phyloP scores from a whole-genome alignment of 2,797 vertebrate species.

The Toxotes lorentzi region DNA sequence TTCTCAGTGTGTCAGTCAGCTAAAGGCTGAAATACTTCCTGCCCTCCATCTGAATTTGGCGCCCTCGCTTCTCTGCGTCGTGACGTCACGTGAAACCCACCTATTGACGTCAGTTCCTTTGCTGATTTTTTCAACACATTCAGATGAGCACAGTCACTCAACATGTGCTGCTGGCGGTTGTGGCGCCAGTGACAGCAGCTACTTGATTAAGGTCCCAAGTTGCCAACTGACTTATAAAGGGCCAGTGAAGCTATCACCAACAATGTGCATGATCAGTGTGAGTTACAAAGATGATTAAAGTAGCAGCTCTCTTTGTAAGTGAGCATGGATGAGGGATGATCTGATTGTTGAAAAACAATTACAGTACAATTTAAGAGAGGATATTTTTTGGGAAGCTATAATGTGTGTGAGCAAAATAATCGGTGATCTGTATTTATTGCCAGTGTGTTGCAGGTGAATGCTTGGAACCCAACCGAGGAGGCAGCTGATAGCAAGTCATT shows the following conservation, averaged over 20 bases:
- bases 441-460: not conserved
- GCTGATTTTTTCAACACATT: slow-evolving; percentile 29
- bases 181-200: slow-evolving; percentile 48
- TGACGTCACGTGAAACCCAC: no score
- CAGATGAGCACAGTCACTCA: slow-evolving; percentile 41
- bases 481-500: slow-evolving; percentile 2
- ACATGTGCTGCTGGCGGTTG: slow-evolving; percentile 47
- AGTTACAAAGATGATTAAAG: slow-evolving; percentile 41
- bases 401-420: not conserved
- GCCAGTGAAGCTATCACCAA: slow-evolving; percentile 32
- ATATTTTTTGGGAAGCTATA: not conserved
- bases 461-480: not conserved
- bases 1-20: no score
- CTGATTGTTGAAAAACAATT: not conserved
- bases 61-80: no score
- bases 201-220: slow-evolving; percentile 46
- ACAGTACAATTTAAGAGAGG: not conserved
- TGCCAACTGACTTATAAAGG: slow-evolving; percentile 53
- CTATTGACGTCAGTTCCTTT: not conserved
- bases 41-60: no score
- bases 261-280: slow-evolving; percentile 45
- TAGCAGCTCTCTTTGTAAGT: slow-evolving; percentile 23
- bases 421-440: not conserved
- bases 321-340: not conserved
- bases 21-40: no score